Evolutionary conservation across 2,888 invertebrate species (phyloP).

Genomic region (Polydrusus tereticollis): DNA sequence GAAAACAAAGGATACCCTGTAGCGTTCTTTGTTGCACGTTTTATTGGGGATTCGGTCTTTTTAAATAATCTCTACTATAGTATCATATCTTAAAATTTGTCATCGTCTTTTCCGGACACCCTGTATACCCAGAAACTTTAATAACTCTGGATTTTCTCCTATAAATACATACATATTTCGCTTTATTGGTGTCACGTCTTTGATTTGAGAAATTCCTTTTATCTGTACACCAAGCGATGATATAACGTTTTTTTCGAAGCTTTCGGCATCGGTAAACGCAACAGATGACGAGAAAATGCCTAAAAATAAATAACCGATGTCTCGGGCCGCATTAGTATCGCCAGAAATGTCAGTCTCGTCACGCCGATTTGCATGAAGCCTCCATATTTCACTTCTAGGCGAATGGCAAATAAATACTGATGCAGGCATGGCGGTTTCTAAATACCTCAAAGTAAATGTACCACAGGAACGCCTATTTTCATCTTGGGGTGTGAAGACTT

Average conservation of each 20-base stretch:
- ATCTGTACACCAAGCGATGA: neutral
- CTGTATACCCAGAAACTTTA: no score
- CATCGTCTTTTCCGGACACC: no score
- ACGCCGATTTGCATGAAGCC: conserved; percentile 45
- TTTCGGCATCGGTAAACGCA: conserved; percentile 14
- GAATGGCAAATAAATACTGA: conserved; percentile 19
- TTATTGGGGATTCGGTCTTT: no score
- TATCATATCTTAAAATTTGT: no score
- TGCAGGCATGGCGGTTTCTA: neutral
- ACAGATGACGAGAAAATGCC: conserved; percentile 36
- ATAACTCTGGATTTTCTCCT: no score
- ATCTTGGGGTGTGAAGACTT: no score
- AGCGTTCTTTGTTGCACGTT: no score
- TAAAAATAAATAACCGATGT: conserved; percentile 39
- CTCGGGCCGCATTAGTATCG: conserved; percentile 45
- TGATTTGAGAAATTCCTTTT: no score
- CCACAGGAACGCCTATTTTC: neutral
- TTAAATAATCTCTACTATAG: no score
- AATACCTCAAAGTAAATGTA: neutral
- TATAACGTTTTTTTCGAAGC: conserved; percentile 10
- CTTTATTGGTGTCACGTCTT: no score
- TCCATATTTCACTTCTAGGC: conserved; percentile 36
- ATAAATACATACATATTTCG: no score
- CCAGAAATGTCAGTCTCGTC: conserved; percentile 44
- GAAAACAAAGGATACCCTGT: no score